Percentiles rank a stretch among this genome's conserved stretches.
Conservation (phyloP, 2,113 vertebrate genomes). For the Ctenodactylus gundi region DNA sequence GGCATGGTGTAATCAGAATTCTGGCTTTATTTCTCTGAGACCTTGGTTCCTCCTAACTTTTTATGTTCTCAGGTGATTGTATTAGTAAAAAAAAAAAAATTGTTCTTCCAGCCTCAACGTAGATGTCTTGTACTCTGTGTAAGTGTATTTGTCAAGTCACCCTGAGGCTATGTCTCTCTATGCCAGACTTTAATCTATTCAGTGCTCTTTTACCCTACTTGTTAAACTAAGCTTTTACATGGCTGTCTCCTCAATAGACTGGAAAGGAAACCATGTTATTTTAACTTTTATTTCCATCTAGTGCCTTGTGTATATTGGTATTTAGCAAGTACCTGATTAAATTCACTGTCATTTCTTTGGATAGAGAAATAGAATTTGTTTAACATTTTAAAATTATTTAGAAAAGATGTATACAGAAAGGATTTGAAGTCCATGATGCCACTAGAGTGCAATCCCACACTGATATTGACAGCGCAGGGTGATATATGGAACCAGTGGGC, state of each 20-base stretch:
- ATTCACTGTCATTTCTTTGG: slow-evolving; percentile 6
- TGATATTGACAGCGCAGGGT: background rate
- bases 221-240: background rate
- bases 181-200: background rate
- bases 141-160: background rate
- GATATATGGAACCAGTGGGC: background rate
- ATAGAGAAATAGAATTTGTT: background rate
- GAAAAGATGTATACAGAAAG: background rate
- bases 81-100: background rate
- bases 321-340: background rate
- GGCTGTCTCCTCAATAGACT: background rate
- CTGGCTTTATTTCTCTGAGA: background rate
- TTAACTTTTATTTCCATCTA: slow-evolving; percentile 26
- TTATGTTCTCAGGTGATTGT: background rate
- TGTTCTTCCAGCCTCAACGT: background rate
- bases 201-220: background rate
- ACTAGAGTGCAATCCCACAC: background rate
- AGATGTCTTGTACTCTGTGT: background rate
- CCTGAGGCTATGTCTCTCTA: background rate
- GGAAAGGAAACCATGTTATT: background rate
- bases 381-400: background rate
- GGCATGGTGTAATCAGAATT: background rate
- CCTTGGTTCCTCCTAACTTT: background rate
- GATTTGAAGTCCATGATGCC: background rate
- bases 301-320: background rate